Evolutionary conservation across 2,113 vertebrate genomes (phyloP), one percentile per base, ranked within the genome.

Genomic region (Pangasianodon hypophthalmus): DNA sequence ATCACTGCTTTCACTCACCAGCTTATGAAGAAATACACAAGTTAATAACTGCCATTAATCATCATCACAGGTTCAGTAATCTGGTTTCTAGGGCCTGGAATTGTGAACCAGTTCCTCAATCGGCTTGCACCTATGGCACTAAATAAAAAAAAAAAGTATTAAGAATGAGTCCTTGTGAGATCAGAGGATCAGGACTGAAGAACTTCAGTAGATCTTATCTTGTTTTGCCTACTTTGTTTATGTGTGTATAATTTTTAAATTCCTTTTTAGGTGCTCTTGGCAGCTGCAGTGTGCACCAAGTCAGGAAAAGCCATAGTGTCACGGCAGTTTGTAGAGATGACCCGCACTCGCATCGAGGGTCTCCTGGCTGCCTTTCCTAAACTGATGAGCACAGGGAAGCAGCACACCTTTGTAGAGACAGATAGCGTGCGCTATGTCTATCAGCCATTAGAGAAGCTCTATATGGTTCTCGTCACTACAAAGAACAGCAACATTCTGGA

Each of bases 401-500:
- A 99, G 91, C 98, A 99, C 96, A 99, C 98, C 0, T 99, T 99
- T 37, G 98, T 99, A 94, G 98, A 99, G 93, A 99, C 98, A 0
- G 98, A 99, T 93, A 99, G 98, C 0, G 98, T 99, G 73, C 97
- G 98, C n/a, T 99, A 99, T 0, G 98, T 99, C 10, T 99, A 99
- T 91, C 98, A 99, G 95, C 98, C 98, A 0, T 96, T 99, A 95
- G 98, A 99, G 94, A 99, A 99, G 88, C 96, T 99, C 62, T 99
- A 99, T 94, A 99, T 99, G 98, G 98, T 99, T 84, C 96, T 99
- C 80, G 98, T 99, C 95, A 99, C 98, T 92, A 99, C 98, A 91
- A 99, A 99, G 95, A 99, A 99, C 96, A 99, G 98, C 95, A 99
- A 99, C 96, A 99, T 99, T 90, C 95, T 99, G 93, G 98, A 99